These are phyloP conservation scores for Orius insidiosus DNA, from an alignment of 1,140 invertebrate species.

Conservation along the genomic window DNA sequence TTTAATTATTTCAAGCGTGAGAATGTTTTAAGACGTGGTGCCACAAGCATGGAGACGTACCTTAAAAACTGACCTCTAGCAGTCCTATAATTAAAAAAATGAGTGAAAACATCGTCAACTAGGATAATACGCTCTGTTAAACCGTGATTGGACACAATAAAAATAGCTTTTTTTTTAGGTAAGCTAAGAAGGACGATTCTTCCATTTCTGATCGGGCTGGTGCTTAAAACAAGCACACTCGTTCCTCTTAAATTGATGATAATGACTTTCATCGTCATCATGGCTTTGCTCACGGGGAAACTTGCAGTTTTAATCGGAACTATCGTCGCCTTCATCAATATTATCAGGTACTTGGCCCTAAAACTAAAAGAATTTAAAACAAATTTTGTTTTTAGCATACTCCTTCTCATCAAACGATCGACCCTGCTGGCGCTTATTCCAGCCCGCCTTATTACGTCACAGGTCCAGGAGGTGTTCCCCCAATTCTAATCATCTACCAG, in stretches of 20 bases:
- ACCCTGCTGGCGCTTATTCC: background rate
- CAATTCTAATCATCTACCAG: too few species aligned
- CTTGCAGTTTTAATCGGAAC: constrained; percentile 2
- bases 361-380: background rate
- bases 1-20: too few species aligned
- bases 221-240: constrained; percentile 6
- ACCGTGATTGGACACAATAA: too few species aligned
- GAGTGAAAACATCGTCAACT: too few species aligned
- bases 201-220: constrained; percentile 9
- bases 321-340: constrained; percentile 2
- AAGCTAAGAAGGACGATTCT: constrained; percentile 5
- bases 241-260: constrained; percentile 6
- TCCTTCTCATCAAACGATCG: background rate
- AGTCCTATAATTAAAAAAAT: too few species aligned
- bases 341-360: too few species aligned
- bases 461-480: too few species aligned
- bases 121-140: too few species aligned
- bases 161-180: constrained; percentile 4
- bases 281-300: constrained; percentile 7
- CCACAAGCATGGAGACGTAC: too few species aligned
- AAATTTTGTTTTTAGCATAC: background rate
- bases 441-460: too few species aligned
- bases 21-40: too few species aligned
- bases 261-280: constrained; percentile 6
- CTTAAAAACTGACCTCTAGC: too few species aligned